Percentiles rank a stretch among this genome's conserved stretches.
phyloP scores from a whole-genome alignment of 2,797 vertebrate genomes.

The Crocodylus rhombifer region DNA sequence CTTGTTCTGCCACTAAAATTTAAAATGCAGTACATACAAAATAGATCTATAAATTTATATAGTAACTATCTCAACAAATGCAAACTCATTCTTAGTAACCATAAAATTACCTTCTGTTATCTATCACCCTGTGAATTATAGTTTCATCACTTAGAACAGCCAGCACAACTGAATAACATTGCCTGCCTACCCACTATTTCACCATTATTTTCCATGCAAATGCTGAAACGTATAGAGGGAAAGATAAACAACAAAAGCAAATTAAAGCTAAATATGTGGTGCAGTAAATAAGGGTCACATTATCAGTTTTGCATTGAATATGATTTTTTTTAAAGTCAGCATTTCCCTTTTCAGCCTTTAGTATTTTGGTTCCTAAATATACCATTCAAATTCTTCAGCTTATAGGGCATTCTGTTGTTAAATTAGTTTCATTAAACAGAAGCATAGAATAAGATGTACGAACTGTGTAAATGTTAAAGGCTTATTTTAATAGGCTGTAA shows the following conservation, averaged over 20 bases:
- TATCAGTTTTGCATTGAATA: constrained; percentile 69
- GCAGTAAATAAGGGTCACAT: constrained; percentile 74
- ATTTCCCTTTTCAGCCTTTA: constrained; percentile 53
- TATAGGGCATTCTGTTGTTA: constrained; percentile 16
- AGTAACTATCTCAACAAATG: constrained; percentile 87
- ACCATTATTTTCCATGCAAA: constrained; percentile 64
- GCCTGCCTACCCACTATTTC: constrained; percentile 72
- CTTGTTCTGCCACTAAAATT: constrained; percentile 83
- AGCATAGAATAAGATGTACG: constrained; percentile 20
- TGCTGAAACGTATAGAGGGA: constrained; percentile 67
- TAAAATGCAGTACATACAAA: constrained; percentile 86
- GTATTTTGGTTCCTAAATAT: constrained; percentile 41
- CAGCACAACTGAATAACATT: constrained; percentile 79
- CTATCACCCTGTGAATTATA: constrained; percentile 86
- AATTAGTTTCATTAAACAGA: constrained; percentile 42
- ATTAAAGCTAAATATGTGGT: constrained; percentile 74
- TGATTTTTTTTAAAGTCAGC: constrained; percentile 52
- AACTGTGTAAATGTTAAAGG: background rate
- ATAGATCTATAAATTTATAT: constrained; percentile 88
- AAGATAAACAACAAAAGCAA: constrained; percentile 74
- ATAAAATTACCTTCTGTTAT: constrained; percentile 90
- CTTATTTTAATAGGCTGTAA: constrained; percentile 29
- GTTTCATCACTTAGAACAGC: constrained; percentile 81
- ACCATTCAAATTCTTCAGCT: background rate
- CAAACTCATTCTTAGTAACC: constrained; percentile 88